Evolutionary conservation across 1,140 invertebrate genomes (phyloP).

Genomic region (Bombus vancouverensis): DNA sequence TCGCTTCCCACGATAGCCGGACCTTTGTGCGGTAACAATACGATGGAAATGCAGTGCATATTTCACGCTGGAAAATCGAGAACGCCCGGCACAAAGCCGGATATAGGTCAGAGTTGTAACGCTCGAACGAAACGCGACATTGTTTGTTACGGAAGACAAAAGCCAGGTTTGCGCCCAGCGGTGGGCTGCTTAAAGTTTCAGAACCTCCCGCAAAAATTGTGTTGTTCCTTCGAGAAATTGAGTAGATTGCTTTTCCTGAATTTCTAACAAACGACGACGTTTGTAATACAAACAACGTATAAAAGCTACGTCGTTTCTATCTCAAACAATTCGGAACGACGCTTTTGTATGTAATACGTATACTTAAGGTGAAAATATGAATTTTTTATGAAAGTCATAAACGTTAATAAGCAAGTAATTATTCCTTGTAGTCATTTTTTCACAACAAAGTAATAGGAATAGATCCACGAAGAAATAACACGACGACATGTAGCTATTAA

Average conservation of each 20-base stretch:
- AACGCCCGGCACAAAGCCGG: slow-evolving; percentile 28
- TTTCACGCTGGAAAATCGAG: slow-evolving; percentile 47
- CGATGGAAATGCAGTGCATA: slow-evolving; percentile 50
- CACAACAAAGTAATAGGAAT: background rate
- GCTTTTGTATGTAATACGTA: background rate
- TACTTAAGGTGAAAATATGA: background rate
- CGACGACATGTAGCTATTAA: background rate
- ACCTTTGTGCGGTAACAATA: slow-evolving; percentile 50
- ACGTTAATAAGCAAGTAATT: background rate
- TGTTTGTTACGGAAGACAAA: slow-evolving; percentile 48
- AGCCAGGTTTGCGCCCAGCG: background rate
- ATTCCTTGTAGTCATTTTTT: background rate
- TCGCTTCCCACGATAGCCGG: slow-evolving; percentile 12
- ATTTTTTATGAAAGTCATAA: background rate
- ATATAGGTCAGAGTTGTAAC: slow-evolving; percentile 51
- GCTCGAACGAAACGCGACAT: slow-evolving; percentile 42
- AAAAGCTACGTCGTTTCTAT: background rate
- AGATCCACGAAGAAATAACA: background rate
- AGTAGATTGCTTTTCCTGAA: background rate
- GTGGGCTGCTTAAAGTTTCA: slow-evolving; percentile 46
- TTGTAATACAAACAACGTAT: background rate
- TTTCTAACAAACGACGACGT: background rate
- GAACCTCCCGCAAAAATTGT: background rate
- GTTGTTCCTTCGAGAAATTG: slow-evolving; percentile 7
- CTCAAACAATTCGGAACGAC: background rate